phyloP scores from a whole-genome alignment of 2,113 vertebrate genomes.

The Noturus placidus region DNA sequence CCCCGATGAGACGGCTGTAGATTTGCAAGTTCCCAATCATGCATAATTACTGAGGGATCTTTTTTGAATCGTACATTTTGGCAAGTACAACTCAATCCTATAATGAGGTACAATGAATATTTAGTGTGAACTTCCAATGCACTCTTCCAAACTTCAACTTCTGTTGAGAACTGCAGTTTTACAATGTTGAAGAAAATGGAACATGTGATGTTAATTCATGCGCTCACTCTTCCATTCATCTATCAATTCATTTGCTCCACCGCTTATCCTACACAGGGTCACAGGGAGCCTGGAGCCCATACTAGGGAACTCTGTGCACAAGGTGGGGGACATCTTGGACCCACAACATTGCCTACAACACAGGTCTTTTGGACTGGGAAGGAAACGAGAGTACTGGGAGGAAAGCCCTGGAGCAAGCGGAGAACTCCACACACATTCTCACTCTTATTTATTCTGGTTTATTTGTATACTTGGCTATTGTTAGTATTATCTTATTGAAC shows the following conservation, averaged over 20 bases:
- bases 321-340: no score
- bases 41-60: constrained; percentile 50
- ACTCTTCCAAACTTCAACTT: constrained; percentile 21
- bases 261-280: no score
- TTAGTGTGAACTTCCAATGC: constrained; percentile 36
- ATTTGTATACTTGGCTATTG: background rate
- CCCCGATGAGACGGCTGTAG: constrained; percentile 18
- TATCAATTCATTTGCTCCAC: no score
- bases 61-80: constrained; percentile 26
- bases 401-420: no score
- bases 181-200: background rate
- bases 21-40: constrained; percentile 18
- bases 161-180: background rate
- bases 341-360: no score
- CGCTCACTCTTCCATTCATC: background rate
- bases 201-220: background rate
- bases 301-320: no score
- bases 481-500: background rate
- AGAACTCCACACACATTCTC: no score
- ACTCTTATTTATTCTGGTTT: background rate
- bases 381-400: no score
- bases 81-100: constrained; percentile 11
- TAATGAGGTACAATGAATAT: constrained; percentile 50
- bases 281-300: no score
- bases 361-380: no score